Evolutionary conservation across 2,113 vertebrate species (phyloP).

Genomic region (Piliocolobus tephrosceles): DNA sequence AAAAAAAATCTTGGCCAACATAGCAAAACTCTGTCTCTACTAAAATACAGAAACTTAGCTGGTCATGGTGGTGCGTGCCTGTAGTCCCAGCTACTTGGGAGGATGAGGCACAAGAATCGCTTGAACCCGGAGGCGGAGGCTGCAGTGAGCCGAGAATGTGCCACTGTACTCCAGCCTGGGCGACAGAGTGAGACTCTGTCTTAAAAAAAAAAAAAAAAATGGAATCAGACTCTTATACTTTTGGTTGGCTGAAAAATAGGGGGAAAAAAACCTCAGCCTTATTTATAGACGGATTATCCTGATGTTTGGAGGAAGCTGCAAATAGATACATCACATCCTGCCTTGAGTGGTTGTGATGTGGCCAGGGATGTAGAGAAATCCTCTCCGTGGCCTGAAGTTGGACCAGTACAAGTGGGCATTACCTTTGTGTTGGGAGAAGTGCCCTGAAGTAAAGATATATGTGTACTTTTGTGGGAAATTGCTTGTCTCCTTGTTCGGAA

Average conservation of each 20-base stretch:
- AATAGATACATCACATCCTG: neutral
- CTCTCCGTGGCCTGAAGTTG: neutral
- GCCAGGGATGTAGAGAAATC: neutral
- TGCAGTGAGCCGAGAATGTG: too few species aligned
- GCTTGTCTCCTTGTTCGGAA: neutral
- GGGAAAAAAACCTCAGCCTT: neutral
- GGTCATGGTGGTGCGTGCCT: too few species aligned
- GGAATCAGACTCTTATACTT: neutral
- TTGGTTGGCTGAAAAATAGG: neutral
- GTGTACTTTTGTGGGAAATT: neutral
- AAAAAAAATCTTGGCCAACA: too few species aligned
- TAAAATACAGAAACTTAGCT: too few species aligned
- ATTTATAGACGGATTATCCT: neutral
- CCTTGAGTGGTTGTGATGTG: neutral
- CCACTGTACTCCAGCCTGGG: too few species aligned
- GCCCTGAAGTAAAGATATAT: neutral
- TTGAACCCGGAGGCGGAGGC: too few species aligned
- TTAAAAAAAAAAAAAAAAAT: too few species aligned
- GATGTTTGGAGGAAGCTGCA: neutral
- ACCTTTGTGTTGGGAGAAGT: neutral
- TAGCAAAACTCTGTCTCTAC: too few species aligned
- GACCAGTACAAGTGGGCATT: too few species aligned
- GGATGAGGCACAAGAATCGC: too few species aligned
- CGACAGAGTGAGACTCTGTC: too few species aligned
- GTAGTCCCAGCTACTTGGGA: too few species aligned